Base-by-base conservation (phyloP, 2,113 vertebrate species). In the Clinocottus analis region DNA sequence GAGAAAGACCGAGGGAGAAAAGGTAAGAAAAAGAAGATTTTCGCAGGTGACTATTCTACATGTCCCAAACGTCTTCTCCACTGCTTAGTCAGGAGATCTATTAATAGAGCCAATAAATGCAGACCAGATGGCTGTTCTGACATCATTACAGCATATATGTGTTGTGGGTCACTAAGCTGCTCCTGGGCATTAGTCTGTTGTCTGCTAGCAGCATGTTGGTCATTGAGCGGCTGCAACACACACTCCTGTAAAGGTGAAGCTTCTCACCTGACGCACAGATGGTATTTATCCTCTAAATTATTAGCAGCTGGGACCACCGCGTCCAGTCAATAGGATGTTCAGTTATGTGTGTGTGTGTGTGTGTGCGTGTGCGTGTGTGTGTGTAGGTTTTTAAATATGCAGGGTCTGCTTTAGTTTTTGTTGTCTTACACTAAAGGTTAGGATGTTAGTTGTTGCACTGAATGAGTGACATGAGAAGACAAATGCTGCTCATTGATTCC, bases 121-220 rank as follows among this genome's bases (percentile, higher is more conserved):
- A 64, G 65, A 84, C 61, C 91, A 93, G 88, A 87, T 92, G 90
- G 84, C 82, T 77, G 72, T 83, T 84, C 85, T 89, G 85, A 88
- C 88, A 87, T 80, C 47, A 68, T 78, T 72, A 14, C 53, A 27
- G 23, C 29, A 79, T 86, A 86, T 89, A 64, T 90, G 51, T 85
- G 79, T 69, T 82, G 66, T 13, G 72, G 89, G 86, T 87, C 80
- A 86, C 47, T n/a, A 79, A 80, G 75, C 81, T 77, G 76, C 82
- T 79, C 69, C 68, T 69, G 71, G 71, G 63, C 77, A 82, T 91
- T 84, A 85, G 68, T 79, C 65, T 84, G 60, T 75, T 81, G 81
- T 80, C 79, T 79, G 84, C 85, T 79, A 76, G 73, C 86, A 75
- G 71, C 79, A 79, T 73, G 79, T 75, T 58, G 81, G 83, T 88